phyloP scores from a whole-genome alignment of 2,113 vertebrate genomes.

The Columba janthina region DNA sequence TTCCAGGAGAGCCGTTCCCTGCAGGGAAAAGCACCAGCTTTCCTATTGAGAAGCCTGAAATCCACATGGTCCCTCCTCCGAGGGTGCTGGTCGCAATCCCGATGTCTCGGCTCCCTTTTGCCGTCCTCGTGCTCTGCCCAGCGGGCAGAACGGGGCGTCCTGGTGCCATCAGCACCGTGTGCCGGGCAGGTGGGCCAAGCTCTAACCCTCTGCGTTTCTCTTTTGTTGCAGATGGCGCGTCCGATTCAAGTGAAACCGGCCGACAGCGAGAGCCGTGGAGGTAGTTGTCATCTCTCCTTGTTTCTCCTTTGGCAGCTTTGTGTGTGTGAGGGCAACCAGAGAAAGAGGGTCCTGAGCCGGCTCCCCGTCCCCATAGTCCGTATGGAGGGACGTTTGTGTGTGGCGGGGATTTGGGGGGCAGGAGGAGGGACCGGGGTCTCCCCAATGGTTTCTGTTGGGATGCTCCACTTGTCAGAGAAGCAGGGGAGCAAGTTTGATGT shows the following conservation, averaged over 20 bases:
- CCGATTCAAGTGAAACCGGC: conserved; percentile 89
- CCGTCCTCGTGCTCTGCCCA: neutral
- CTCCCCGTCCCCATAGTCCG: neutral
- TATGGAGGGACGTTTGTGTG: neutral
- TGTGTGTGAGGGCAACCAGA: neutral
- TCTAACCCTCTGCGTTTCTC: conserved; percentile 32
- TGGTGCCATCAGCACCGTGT: neutral
- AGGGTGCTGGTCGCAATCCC: neutral
- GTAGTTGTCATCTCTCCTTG: conserved; percentile 81
- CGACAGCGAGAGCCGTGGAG: conserved; percentile 98
- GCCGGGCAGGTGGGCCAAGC: neutral
- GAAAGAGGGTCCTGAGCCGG: neutral
- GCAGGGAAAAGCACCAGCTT: neutral
- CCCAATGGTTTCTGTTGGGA: neutral
- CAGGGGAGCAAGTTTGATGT: neutral
- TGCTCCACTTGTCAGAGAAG: neutral
- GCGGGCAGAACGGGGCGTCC: neutral
- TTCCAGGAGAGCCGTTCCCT: neutral
- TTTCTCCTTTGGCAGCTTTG: neutral
- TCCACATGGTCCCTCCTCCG: neutral
- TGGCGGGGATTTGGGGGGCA: neutral
- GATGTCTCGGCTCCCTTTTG: neutral
- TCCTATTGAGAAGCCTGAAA: neutral
- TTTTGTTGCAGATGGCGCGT: conserved; percentile 79
- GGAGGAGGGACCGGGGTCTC: neutral